These are phyloP conservation scores for Potamilus streckersoni DNA, from an alignment of 1,140 invertebrate genomes.

Conservation along the genomic window DNA sequence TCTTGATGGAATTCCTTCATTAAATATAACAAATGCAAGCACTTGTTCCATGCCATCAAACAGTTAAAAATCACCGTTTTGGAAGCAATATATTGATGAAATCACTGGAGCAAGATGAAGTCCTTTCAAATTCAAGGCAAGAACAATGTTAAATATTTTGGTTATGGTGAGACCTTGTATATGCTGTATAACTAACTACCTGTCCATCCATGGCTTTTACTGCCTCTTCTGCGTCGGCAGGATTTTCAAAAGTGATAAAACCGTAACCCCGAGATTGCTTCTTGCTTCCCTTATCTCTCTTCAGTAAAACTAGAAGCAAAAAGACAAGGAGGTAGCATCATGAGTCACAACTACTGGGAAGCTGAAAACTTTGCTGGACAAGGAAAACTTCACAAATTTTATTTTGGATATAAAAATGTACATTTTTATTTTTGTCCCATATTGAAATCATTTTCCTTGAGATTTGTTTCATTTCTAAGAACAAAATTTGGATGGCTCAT, in stretches of 20 bases:
- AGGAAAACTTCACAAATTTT: not conserved
- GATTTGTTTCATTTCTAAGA: too few relatives aligned
- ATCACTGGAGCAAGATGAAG: too few relatives aligned
- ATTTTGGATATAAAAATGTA: not conserved
- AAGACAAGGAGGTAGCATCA: not conserved
- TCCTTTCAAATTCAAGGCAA: too few relatives aligned
- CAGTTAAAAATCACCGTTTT: too few relatives aligned
- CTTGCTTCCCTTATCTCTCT: constrained; percentile 36
- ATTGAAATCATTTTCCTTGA: too few relatives aligned
- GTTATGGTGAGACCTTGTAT: not conserved
- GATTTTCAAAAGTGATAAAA: constrained; percentile 51
- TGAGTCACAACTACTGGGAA: not conserved
- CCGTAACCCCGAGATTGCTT: constrained; percentile 42
- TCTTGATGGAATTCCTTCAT: too few relatives aligned
- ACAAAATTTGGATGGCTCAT: too few relatives aligned
- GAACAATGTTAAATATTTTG: not conserved
- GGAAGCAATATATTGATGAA: too few relatives aligned
- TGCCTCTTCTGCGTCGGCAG: constrained; percentile 44
- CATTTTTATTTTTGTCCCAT: not conserved
- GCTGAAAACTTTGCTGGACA: not conserved
- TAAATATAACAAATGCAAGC: too few relatives aligned
- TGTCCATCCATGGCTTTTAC: constrained; percentile 44
- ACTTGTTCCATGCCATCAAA: too few relatives aligned
- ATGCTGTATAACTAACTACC: constrained; percentile 15
- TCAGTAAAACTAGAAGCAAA: constrained; percentile 41